phyloP scores from a whole-genome alignment of 2,797 vertebrate species.

The Rhinoraja longicauda region DNA sequence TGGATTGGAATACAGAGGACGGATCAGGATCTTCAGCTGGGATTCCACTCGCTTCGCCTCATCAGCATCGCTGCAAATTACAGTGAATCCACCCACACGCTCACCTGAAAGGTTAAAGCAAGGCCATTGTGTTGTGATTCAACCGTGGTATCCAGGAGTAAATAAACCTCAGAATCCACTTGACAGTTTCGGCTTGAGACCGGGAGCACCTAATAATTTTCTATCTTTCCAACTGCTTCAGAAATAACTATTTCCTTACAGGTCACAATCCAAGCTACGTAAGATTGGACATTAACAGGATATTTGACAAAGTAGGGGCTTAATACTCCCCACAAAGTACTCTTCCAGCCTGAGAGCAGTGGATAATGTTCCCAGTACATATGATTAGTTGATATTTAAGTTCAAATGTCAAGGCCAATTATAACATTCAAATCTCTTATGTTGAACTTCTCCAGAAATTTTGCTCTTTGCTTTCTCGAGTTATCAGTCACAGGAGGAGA shows the following conservation, averaged over 20 bases:
- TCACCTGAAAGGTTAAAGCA: slow-evolving; percentile 66
- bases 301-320: neutral
- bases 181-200: neutral
- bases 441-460: neutral
- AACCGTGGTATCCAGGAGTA: neutral
- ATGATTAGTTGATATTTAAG: neutral
- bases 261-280: neutral
- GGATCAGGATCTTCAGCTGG: slow-evolving; percentile 93
- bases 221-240: neutral
- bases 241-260: neutral
- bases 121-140: neutral
- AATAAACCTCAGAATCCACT: neutral
- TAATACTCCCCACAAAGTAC: neutral
- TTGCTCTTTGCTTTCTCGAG: neutral
- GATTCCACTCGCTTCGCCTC: slow-evolving; percentile 94
- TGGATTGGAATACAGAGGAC: slow-evolving; percentile 95
- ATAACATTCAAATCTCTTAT: neutral
- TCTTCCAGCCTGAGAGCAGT: neutral
- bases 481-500: neutral
- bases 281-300: neutral
- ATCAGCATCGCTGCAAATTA: slow-evolving; percentile 79
- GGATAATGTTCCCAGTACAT: too few species aligned
- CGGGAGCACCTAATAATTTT: neutral
- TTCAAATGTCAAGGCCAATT: neutral
- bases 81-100: slow-evolving; percentile 86